Conservation (phyloP, 2,113 vertebrate species). For the Halichoerus grypus region DNA sequence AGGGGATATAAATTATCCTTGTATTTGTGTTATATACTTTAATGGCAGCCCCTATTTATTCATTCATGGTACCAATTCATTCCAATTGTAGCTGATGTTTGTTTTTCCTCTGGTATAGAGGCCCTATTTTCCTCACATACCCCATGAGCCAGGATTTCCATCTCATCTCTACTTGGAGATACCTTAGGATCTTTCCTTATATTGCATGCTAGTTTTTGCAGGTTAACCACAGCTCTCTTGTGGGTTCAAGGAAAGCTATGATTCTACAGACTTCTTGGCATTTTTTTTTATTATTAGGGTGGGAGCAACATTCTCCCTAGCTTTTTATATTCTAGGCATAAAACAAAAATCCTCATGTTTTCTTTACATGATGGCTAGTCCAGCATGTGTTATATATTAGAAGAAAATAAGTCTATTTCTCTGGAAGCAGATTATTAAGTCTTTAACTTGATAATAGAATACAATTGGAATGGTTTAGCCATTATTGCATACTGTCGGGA, state of each 20-base stretch:
- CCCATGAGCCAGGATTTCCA: neutral
- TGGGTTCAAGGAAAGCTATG: neutral
- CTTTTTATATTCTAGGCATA: neutral
- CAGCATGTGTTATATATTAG: neutral
- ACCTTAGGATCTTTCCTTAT: neutral
- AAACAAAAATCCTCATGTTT: neutral
- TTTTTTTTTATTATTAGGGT: neutral
- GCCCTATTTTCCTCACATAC: neutral
- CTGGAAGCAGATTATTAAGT: neutral
- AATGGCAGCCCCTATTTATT: neutral
- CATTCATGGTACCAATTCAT: neutral
- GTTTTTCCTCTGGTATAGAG: neutral
- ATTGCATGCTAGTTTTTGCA: neutral
- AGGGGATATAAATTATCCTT: neutral
- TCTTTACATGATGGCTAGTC: neutral
- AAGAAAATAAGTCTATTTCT: neutral
- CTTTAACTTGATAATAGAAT: neutral
- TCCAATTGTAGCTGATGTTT: neutral
- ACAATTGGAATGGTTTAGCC: neutral
- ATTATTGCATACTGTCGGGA: neutral
- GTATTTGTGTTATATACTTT: neutral
- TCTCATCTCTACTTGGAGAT: neutral
- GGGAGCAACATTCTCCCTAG: neutral
- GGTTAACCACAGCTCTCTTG: neutral
- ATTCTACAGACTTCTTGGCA: neutral